Evolutionary conservation across 2,888 invertebrate genomes (phyloP).

Genomic region (Lithophane socia): DNA sequence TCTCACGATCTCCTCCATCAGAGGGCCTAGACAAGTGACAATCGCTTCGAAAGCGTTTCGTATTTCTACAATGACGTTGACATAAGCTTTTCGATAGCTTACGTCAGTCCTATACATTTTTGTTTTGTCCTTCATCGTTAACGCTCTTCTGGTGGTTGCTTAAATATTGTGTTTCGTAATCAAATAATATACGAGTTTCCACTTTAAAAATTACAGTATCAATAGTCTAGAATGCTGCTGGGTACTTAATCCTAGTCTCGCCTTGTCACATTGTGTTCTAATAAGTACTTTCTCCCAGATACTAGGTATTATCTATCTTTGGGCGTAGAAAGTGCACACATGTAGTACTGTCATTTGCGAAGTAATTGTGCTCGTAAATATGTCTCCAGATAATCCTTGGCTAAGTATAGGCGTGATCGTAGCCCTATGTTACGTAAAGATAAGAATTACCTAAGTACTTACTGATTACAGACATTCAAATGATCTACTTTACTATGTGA

Average conservation of each 20-base stretch:
- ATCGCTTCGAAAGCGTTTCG: too few relatives aligned
- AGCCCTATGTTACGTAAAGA: neutral
- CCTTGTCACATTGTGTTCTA: conserved; percentile 43
- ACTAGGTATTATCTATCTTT: conserved; percentile 38
- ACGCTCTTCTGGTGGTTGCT: too few relatives aligned
- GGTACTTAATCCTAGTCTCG: conserved; percentile 4
- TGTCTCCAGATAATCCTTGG: conserved; percentile 20
- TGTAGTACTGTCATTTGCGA: conserved; percentile 42
- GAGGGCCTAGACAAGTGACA: too few relatives aligned
- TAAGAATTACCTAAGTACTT: neutral
- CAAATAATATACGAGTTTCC: neutral
- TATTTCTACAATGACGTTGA: too few relatives aligned
- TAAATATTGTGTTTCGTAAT: neutral
- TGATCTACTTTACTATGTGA: neutral
- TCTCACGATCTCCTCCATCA: too few relatives aligned
- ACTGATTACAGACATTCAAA: neutral
- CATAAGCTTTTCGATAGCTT: too few relatives aligned
- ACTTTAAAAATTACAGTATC: neutral
- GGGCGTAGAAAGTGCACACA: conserved; percentile 45
- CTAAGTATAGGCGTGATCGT: conserved; percentile 21
- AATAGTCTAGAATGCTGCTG: neutral
- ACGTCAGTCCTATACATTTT: too few relatives aligned
- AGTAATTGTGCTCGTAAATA: conserved; percentile 44
- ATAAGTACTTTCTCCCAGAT: conserved; percentile 47
- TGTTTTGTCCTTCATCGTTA: too few relatives aligned